A percentile compares a stretch with the other conserved stretches of the same genome.
Conservation (phyloP, 2,888 invertebrate species). For the Drosophila robusta region DNA sequence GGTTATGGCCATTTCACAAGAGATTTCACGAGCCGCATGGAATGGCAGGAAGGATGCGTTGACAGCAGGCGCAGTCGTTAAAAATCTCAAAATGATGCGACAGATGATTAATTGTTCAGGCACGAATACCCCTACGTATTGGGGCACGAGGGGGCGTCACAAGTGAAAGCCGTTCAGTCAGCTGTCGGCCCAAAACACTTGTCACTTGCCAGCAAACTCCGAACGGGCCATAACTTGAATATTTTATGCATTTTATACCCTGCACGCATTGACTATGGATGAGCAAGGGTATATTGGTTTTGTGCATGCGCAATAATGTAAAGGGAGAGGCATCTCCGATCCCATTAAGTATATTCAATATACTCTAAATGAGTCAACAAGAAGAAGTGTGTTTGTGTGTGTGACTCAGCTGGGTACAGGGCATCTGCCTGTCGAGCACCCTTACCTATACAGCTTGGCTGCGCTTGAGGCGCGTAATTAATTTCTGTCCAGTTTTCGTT, state of each 20-base stretch:
- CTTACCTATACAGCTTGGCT: not conserved
- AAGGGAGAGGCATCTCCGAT: too few species aligned
- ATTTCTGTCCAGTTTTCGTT: slow-evolving; percentile 52
- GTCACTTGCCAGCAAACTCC: slow-evolving; percentile 27
- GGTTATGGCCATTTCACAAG: slow-evolving; percentile 26
- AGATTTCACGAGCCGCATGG: not conserved
- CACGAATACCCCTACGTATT: not conserved
- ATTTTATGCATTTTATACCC: slow-evolving; percentile 43
- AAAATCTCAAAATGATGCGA: slow-evolving; percentile 76
- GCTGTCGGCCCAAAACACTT: slow-evolving; percentile 54
- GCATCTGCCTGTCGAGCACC: not conserved
- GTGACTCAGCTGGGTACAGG: too few species aligned
- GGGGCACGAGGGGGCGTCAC: slow-evolving; percentile 1
- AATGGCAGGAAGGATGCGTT: slow-evolving; percentile 50
- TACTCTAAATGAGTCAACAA: too few species aligned
- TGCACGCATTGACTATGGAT: not conserved
- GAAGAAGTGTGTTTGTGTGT: too few species aligned
- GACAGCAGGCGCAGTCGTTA: slow-evolving; percentile 80
- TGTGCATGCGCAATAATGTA: not conserved
- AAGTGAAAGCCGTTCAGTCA: slow-evolving; percentile 44
- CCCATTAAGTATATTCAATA: too few species aligned
- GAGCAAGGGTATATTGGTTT: slow-evolving; percentile 1
- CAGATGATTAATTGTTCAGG: slow-evolving; percentile 79
- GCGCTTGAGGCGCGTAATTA: slow-evolving; percentile 56
- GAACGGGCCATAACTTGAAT: slow-evolving; percentile 37